A percentile compares a stretch with the other conserved stretches of the same genome.
Conservation (phyloP, 1,140 invertebrate species). For the Aphelenchoides fujianensis region DNA sequence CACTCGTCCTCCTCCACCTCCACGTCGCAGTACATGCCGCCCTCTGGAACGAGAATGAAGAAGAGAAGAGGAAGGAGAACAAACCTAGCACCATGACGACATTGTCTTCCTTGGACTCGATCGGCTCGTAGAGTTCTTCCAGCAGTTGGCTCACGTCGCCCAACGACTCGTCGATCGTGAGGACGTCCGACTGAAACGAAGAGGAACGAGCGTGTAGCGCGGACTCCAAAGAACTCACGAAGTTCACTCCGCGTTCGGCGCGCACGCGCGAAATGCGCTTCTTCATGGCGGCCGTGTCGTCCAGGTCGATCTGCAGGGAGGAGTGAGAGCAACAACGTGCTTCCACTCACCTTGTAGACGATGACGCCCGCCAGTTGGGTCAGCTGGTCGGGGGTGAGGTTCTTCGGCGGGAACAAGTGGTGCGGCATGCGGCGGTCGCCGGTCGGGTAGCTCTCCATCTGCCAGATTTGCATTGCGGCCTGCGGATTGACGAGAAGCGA, state of each 20-base stretch:
- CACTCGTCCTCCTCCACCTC: constrained; percentile 45
- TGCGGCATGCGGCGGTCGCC: constrained; percentile 43
- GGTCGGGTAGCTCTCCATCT: constrained; percentile 44
- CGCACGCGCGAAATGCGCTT: constrained; percentile 52
- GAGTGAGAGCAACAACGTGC: background rate
- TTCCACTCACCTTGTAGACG: constrained; percentile 39
- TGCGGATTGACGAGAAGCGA: background rate
- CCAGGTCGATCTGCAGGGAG: constrained; percentile 54
- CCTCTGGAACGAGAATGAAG: constrained; percentile 29
- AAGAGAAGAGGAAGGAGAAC: too few species aligned
- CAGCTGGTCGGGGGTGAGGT: constrained; percentile 38
- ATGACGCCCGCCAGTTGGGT: constrained; percentile 37
- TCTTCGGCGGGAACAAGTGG: constrained; percentile 51
- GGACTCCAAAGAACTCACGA: too few species aligned
- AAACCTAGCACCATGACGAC: constrained; percentile 50
- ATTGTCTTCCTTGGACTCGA: constrained; percentile 36
- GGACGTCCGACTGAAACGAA: constrained; percentile 27
- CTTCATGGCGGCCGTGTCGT: constrained; percentile 58
- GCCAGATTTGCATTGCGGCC: constrained; percentile 43
- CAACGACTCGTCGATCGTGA: constrained; percentile 33
- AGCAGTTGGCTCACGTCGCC: constrained; percentile 33
- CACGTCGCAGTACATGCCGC: constrained; percentile 42
- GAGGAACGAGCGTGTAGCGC: too few species aligned
- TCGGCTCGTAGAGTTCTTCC: constrained; percentile 55
- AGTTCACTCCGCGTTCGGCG: constrained; percentile 42